These are phyloP conservation scores for Sceliomorpha sp. DNA, from an alignment of 2,888 invertebrate genomes.

Conservation along the genomic window DNA sequence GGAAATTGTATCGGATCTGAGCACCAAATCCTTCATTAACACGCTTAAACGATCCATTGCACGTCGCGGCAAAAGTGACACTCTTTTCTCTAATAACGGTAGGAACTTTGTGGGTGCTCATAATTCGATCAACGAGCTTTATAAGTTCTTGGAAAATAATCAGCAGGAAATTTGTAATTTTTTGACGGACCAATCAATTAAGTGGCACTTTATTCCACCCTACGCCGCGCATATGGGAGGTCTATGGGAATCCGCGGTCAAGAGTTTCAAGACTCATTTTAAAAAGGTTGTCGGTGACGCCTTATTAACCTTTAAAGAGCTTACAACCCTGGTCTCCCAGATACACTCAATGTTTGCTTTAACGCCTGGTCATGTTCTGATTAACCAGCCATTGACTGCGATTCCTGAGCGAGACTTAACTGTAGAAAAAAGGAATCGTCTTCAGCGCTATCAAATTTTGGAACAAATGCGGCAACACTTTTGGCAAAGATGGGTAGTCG, in stretches of 20 bases:
- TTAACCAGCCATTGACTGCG: constrained; percentile 7
- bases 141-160: too few relatives aligned
- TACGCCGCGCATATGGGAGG: too few relatives aligned
- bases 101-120: constrained; percentile 31
- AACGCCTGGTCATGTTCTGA: constrained; percentile 59
- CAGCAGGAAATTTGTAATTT: too few relatives aligned
- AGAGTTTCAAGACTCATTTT: too few relatives aligned
- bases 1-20: constrained; percentile 15
- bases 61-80: constrained; percentile 13
- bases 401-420: constrained; percentile 2
- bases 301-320: too few relatives aligned
- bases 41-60: constrained; percentile 18
- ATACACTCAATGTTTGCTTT: too few relatives aligned
- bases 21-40: constrained; percentile 13
- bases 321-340: too few relatives aligned
- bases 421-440: not conserved
- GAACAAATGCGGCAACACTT: constrained; percentile 13
- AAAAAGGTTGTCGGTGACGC: too few relatives aligned
- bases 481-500: constrained; percentile 10
- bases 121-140: too few relatives aligned
- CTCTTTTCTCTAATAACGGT: constrained; percentile 19
- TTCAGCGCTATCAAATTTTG: constrained; percentile 4
- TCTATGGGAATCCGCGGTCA: too few relatives aligned
- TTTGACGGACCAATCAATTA: too few relatives aligned
- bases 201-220: too few relatives aligned